Conservation (phyloP, 2,888 invertebrate genomes). For the Embidobia sp. region DNA sequence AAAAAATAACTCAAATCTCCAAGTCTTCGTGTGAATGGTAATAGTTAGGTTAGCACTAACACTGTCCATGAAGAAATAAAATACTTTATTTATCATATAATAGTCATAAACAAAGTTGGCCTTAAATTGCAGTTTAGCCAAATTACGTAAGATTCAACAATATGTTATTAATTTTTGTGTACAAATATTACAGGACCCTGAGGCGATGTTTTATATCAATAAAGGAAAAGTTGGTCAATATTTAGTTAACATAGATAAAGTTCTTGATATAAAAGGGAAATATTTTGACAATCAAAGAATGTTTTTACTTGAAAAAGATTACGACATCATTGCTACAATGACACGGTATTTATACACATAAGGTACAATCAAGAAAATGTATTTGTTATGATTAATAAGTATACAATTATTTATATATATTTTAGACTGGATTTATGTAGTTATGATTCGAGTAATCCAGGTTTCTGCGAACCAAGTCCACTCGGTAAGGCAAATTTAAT, state of each 20-base stretch:
- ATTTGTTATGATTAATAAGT: neutral
- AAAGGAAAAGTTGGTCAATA: constrained; percentile 60
- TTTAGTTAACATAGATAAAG: constrained; percentile 70
- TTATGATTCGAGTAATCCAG: neutral
- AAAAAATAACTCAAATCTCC: too few species aligned
- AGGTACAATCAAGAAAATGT: neutral
- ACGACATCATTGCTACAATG: constrained; percentile 72
- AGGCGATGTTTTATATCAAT: constrained; percentile 71
- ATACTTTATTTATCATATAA: too few species aligned
- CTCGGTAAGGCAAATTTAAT: constrained; percentile 14
- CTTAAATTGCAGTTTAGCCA: too few species aligned
- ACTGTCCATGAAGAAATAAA: too few species aligned
- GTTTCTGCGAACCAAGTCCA: constrained; percentile 13
- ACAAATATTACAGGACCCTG: constrained; percentile 68
- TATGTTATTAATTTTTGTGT: too few species aligned
- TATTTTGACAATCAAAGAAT: constrained; percentile 72
- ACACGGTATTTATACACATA: constrained; percentile 68
- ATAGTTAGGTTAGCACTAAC: too few species aligned
- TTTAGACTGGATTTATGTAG: constrained; percentile 28
- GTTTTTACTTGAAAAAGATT: constrained; percentile 66
- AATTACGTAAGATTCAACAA: too few species aligned
- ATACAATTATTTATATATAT: neutral
- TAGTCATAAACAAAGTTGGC: too few species aligned
- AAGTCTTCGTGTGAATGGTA: too few species aligned
- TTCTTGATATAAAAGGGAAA: constrained; percentile 68